Conservation (phyloP, 1,140 invertebrate genomes). For the Condylostylus longicornis region DNA sequence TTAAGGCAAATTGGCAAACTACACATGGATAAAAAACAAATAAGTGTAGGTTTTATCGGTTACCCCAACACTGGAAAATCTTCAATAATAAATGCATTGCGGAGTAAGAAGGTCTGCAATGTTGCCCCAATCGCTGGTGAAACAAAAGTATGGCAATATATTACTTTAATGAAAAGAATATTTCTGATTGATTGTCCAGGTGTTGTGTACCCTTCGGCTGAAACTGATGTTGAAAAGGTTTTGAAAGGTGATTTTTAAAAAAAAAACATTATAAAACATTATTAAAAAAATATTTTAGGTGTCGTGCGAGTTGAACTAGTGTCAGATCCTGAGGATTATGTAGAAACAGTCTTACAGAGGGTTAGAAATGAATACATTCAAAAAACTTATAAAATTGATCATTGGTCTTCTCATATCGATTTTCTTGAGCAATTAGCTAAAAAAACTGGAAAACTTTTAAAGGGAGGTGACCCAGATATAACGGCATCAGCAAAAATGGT, state of each 20-base stretch:
- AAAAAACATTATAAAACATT: no score
- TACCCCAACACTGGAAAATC: slow-evolving; percentile 99
- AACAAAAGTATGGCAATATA: slow-evolving; percentile 99
- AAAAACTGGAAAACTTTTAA: slow-evolving; percentile 77
- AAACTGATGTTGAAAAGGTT: slow-evolving; percentile 89
- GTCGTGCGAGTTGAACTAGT: slow-evolving; percentile 92
- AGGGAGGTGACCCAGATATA: slow-evolving; percentile 92
- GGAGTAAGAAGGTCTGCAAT: slow-evolving; percentile 93
- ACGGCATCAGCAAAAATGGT: slow-evolving; percentile 82
- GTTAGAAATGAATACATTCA: slow-evolving; percentile 79
- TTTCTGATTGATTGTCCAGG: slow-evolving; percentile 99
- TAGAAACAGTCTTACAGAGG: slow-evolving; percentile 68
- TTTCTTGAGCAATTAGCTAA: slow-evolving; percentile 86
- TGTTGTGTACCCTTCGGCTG: slow-evolving; percentile 87
- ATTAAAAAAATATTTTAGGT: no score
- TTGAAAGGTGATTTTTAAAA: no score
- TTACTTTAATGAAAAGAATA: slow-evolving; percentile 93
- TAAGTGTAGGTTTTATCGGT: slow-evolving; percentile 96
- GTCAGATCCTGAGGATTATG: slow-evolving; percentile 88
- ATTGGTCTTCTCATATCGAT: slow-evolving; percentile 66
- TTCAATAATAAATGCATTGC: slow-evolving; percentile 92
- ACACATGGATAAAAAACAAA: slow-evolving; percentile 92
- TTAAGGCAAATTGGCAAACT: slow-evolving; percentile 93
- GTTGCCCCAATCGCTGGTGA: slow-evolving; percentile 98
- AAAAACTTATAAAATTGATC: slow-evolving; percentile 79